phyloP scores from a whole-genome alignment of 2,113 vertebrate species.

The Odocoileus virginianus region DNA sequence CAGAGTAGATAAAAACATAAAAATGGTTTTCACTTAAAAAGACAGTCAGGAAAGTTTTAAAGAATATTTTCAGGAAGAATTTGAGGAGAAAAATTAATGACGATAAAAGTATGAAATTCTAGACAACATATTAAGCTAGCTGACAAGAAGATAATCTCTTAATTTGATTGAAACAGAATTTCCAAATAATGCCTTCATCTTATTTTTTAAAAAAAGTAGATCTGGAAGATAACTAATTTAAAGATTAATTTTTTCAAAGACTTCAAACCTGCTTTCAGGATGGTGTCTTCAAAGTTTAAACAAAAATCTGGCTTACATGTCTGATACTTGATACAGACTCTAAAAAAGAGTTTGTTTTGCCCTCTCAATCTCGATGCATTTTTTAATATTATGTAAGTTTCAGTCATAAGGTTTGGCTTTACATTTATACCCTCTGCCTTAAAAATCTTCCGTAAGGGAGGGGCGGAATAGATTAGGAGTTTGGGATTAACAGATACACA shows the following conservation, averaged over 20 bases:
- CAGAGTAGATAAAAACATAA: neutral
- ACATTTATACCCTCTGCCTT: neutral
- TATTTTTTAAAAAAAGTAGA: neutral
- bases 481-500: neutral
- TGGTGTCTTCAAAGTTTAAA: constrained; percentile 23
- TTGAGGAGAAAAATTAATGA: neutral
- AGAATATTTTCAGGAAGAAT: neutral
- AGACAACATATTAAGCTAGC: neutral
- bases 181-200: neutral
- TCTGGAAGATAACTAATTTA: neutral
- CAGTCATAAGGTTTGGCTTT: neutral
- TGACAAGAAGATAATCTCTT: neutral
- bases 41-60: neutral
- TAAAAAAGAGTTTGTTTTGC: neutral
- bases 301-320: neutral
- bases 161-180: neutral
- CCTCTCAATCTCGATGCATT: neutral
- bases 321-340: neutral
- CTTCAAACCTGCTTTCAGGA: neutral
- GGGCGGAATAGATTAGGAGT: neutral
- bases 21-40: constrained; percentile 12
- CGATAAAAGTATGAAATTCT: neutral
- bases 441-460: neutral
- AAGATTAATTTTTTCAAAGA: neutral
- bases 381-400: neutral